Conservation (phyloP, 2,888 invertebrate species). For the Eupsilia transversa region DNA sequence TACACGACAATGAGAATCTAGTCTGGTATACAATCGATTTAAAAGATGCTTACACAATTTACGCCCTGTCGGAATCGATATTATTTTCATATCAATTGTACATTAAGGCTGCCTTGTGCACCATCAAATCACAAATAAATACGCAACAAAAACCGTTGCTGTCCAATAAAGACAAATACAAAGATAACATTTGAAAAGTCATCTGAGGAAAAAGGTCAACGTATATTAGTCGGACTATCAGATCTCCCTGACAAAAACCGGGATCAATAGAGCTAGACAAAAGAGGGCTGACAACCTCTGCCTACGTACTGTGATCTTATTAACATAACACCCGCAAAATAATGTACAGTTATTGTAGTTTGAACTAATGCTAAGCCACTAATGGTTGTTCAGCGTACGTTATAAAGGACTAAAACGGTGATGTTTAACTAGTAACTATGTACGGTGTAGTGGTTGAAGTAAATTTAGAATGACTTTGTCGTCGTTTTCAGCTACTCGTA, state of each 20-base stretch:
- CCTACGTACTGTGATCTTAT: slow-evolving; percentile 30
- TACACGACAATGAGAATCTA: slow-evolving; percentile 19
- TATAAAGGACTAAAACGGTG: background rate
- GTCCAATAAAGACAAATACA: slow-evolving; percentile 21
- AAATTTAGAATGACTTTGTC: background rate
- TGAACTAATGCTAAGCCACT: background rate
- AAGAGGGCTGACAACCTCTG: slow-evolving; percentile 34
- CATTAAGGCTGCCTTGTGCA: background rate
- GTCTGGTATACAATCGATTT: slow-evolving; percentile 21
- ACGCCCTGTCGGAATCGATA: background rate
- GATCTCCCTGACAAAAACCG: slow-evolving; percentile 32
- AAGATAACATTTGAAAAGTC: slow-evolving; percentile 38
- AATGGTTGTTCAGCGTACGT: slow-evolving; percentile 21
- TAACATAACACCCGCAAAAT: slow-evolving; percentile 28
- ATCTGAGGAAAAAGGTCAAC: slow-evolving; percentile 45
- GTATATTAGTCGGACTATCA: slow-evolving; percentile 37
- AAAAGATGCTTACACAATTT: background rate
- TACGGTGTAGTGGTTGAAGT: background rate
- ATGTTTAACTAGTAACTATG: background rate
- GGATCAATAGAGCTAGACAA: slow-evolving; percentile 53
- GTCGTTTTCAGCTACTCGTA: background rate
- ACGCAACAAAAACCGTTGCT: slow-evolving; percentile 14
- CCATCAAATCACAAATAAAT: slow-evolving; percentile 15
- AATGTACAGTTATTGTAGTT: slow-evolving; percentile 39
- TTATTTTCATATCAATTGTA: slow-evolving; percentile 1